These are phyloP conservation scores for Eugnorisma glareosa DNA, from an alignment of 2,888 invertebrate genomes.

Conservation along the genomic window DNA sequence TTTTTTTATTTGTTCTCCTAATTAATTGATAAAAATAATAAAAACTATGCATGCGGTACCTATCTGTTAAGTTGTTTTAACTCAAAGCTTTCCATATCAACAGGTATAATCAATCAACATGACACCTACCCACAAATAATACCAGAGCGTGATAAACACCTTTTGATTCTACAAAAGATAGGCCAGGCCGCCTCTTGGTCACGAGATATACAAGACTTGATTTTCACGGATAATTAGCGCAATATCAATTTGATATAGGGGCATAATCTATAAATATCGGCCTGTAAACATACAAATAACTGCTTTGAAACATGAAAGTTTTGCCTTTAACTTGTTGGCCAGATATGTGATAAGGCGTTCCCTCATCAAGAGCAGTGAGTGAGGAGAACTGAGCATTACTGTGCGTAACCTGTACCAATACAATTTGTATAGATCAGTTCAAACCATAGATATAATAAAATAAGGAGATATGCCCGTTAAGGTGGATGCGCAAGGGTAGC, in stretches of 20 bases:
- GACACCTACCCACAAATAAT: too few species aligned
- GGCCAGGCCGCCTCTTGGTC: neutral
- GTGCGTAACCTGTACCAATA: neutral
- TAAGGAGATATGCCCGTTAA: too few species aligned
- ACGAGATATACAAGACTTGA: neutral
- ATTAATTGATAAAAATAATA: neutral
- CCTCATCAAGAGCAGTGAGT: too few species aligned
- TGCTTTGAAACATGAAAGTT: neutral
- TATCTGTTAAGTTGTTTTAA: neutral
- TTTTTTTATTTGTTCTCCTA: neutral
- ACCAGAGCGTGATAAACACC: neutral
- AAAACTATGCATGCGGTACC: neutral
- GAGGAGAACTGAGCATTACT: too few species aligned
- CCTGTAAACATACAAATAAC: neutral
- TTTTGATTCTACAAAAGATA: conserved; percentile 3
- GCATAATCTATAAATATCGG: neutral
- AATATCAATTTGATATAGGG: neutral
- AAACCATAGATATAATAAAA: too few species aligned
- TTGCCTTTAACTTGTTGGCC: neutral
- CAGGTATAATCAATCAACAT: neutral
- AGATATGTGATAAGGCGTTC: neutral
- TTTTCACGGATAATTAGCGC: neutral
- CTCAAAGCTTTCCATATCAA: neutral
- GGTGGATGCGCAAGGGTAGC: too few species aligned
- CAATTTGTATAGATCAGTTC: neutral